Conservation (phyloP, 2,888 invertebrate species). For the Apodemia zela region DNA sequence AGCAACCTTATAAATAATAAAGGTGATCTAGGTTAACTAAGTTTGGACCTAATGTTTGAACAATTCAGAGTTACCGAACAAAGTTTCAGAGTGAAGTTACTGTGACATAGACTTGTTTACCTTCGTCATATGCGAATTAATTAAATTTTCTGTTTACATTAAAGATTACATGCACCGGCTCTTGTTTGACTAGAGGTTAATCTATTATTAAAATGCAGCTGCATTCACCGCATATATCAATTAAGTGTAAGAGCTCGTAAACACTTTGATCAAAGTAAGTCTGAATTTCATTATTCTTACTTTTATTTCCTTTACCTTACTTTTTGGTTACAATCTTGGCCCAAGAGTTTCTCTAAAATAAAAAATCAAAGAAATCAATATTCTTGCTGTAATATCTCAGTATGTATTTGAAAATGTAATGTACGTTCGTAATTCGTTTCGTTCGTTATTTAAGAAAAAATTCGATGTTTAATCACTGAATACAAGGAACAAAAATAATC, state of each 20-base stretch:
- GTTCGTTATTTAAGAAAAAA: too few species aligned
- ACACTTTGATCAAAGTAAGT: not conserved
- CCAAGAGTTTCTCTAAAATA: too few species aligned
- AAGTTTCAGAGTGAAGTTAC: constrained; percentile 29
- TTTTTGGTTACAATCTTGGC: too few species aligned
- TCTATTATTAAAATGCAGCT: constrained; percentile 65
- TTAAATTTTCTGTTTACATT: constrained; percentile 63
- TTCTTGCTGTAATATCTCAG: too few species aligned
- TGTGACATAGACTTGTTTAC: constrained; percentile 37
- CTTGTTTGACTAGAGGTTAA: constrained; percentile 55
- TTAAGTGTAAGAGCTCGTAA: constrained; percentile 2
- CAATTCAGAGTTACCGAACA: constrained; percentile 32
- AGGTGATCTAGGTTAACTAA: constrained; percentile 24
- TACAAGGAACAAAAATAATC: too few species aligned
- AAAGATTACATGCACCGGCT: constrained; percentile 54
- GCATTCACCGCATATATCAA: constrained; percentile 39
- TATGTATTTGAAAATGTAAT: too few species aligned
- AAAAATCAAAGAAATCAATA: too few species aligned
- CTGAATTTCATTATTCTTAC: too few species aligned
- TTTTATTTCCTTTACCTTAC: too few species aligned
- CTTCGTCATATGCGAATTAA: constrained; percentile 55
- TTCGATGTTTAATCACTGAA: too few species aligned
- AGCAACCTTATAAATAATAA: constrained; percentile 19
- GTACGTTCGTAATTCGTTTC: too few species aligned
- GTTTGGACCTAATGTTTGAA: constrained; percentile 35